Evolutionary conservation across 2,888 invertebrate species (phyloP), one percentile per base, ranked within the genome.

Genomic region (Odontocerum albicorne): DNA sequence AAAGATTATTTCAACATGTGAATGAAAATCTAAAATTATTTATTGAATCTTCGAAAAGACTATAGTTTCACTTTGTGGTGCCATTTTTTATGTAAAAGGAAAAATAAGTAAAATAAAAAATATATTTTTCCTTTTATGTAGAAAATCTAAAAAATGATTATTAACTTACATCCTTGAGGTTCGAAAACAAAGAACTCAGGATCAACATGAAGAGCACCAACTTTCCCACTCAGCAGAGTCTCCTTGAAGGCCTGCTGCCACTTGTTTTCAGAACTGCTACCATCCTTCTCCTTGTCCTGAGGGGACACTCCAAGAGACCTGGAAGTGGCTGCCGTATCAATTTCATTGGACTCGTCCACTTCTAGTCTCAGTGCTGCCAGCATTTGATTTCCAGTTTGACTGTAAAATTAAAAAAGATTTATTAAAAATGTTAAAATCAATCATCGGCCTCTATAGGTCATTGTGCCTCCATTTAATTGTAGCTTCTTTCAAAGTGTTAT

Each of bases 121-220:
- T n/a, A n/a, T n/a, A n/a, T n/a, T n/a, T n/a, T n/a, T n/a, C n/a
- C n/a, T n/a, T n/a, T n/a, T n/a, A n/a, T n/a, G n/a, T n/a, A n/a
- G n/a, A n/a, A n/a, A n/a, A n/a, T n/a, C n/a, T n/a, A n/a, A n/a
- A n/a, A n/a, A n/a, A n/a, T n/a, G n/a, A n/a, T n/a, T n/a, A n/a
- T n/a, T n/a, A 59, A 79, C 86, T 82, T 70, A 91, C 92, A 76
- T 67, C 84, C 81, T 59, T 82, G 80, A 1, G 89, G 83, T 65
- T 85, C 83, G 64, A 92, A 85, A 47, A 87, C 82, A 55, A 92
- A 72, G 68, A 87, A 92, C 56, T 86, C 84, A 0, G 92, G 91
- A 70, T 95, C 92, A 1, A 94, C 86, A 17, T 83, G 85, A 1
- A 94, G 71, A 21, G 87, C 86, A 1, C 93, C 94, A 4, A 92